Base-by-base conservation (phyloP, 2,888 invertebrate species). In the Aphidius colemani region DNA sequence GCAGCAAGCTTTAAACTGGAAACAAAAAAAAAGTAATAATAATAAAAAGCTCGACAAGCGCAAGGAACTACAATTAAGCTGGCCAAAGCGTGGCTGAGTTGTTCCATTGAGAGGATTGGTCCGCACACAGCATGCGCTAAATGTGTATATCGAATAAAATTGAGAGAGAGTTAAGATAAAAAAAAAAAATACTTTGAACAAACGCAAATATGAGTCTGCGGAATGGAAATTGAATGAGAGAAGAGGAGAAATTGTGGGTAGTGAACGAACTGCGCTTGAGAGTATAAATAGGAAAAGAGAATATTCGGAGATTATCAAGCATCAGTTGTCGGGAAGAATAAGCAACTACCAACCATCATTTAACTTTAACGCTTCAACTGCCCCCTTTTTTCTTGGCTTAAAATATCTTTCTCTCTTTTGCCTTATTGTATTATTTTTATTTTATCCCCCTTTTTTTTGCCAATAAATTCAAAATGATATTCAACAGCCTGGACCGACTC, bases 341-440 rank as follows among this genome's bases (percentile, higher is more conserved):
- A 81, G 79, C 80, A 81, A 78, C 80, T 80, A 79, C 78, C 80
- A 80, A 80, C 81, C 81, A 79, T 82, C 81, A 81, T 82, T 82
- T 81, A 82, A 82, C 81, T 82, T 82, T 81, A 82, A 82, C 81
- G 81, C 81, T 78, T 72, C 77, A 78, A 75, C 77, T 78, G 73
- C 72, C 68, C 69, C 68, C 69, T 66, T 67, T 68, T 68, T 64
- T 60, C 65, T 66, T 60, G 41, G 63, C 66, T 53, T 56, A 57
- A 48, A 63, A 63, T 67, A 67, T 68, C 69, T 68, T 69, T 70
- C 72, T 2, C 44, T 43, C 48, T 53, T 18, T 18, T 18, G 13
- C 11, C 30, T 30, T 59, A 30, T 30, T 30, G 1, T 30, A 30
- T 30, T 18, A 18, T 18, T 18, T 5, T 30, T 30, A 30, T 30